Evolutionary conservation across 2,888 invertebrate genomes (phyloP).

Genomic region (Thecophora atra): DNA sequence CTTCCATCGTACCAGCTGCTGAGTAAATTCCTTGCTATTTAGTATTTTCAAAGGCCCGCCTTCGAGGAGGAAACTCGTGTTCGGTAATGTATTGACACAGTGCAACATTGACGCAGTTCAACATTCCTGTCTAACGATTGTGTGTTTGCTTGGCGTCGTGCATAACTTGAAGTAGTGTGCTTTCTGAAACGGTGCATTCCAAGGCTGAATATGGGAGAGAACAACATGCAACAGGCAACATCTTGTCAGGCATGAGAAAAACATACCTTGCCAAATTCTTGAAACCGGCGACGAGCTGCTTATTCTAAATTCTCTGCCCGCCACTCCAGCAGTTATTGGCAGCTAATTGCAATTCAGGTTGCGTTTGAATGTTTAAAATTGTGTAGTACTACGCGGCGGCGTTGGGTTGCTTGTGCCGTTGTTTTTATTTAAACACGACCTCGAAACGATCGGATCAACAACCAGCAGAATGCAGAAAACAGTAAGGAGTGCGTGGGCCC

Average conservation of each 20-base stretch:
- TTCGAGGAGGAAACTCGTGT: too few species aligned
- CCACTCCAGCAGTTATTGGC: background rate
- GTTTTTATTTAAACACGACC: background rate
- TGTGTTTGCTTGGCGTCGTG: too few species aligned
- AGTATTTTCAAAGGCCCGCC: too few species aligned
- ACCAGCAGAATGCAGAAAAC: slow-evolving; percentile 7
- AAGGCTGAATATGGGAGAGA: background rate
- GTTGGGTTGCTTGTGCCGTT: slow-evolving; percentile 7
- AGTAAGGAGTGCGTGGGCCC: background rate
- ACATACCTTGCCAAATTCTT: background rate
- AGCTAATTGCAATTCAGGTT: slow-evolving; percentile 13
- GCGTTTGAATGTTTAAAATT: slow-evolving; percentile 21
- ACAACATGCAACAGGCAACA: background rate
- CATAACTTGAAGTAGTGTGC: too few species aligned
- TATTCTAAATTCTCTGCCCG: background rate
- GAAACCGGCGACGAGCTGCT: background rate
- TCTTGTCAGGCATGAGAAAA: slow-evolving; percentile 4
- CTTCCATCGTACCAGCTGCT: too few species aligned
- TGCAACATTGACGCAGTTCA: too few species aligned
- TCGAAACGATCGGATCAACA: background rate
- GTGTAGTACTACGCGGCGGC: slow-evolving; percentile 14
- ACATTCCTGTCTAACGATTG: too few species aligned
- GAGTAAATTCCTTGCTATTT: too few species aligned
- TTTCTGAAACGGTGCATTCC: background rate
- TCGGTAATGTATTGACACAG: too few species aligned